phyloP scores from a whole-genome alignment of 2,888 invertebrate genomes.

The Brenthis ino region DNA sequence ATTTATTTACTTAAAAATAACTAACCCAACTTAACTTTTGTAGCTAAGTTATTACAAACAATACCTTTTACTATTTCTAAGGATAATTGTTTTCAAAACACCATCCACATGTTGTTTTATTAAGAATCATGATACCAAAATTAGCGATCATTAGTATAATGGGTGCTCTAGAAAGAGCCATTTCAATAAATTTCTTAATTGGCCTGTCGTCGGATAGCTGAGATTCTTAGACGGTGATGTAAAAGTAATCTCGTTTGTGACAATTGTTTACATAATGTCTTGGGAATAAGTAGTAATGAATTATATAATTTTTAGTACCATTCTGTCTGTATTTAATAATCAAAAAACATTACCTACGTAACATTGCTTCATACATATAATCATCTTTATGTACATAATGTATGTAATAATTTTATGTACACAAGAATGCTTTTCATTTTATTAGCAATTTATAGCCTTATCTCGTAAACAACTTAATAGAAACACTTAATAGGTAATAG shows the following conservation, averaged over 20 bases:
- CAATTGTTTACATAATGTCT: slow-evolving; percentile 36
- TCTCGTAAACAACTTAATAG: slow-evolving; percentile 38
- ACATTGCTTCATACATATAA: background rate
- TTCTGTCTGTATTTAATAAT: background rate
- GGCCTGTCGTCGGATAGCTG: slow-evolving; percentile 60
- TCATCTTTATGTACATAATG: background rate
- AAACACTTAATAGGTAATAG: slow-evolving; percentile 25
- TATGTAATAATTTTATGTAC: slow-evolving; percentile 10
- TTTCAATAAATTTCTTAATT: slow-evolving; percentile 79
- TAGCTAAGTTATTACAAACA: background rate
- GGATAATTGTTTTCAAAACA: slow-evolving; percentile 23
- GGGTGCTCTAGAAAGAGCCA: slow-evolving; percentile 68
- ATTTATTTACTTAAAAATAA: no score
- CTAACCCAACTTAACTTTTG: background rate
- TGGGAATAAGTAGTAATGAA: slow-evolving; percentile 30
- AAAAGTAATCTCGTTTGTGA: slow-evolving; percentile 65
- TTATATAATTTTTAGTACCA: slow-evolving; percentile 25
- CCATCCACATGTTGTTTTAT: slow-evolving; percentile 37
- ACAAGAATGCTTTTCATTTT: slow-evolving; percentile 35
- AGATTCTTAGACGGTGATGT: slow-evolving; percentile 75
- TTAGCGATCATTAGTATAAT: slow-evolving; percentile 73
- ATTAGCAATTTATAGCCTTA: slow-evolving; percentile 37
- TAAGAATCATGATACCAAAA: slow-evolving; percentile 50
- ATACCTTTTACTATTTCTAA: background rate
- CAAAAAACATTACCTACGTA: slow-evolving; percentile 2